Base-by-base conservation (phyloP, 2,113 vertebrate genomes). In the Sturnus vulgaris region DNA sequence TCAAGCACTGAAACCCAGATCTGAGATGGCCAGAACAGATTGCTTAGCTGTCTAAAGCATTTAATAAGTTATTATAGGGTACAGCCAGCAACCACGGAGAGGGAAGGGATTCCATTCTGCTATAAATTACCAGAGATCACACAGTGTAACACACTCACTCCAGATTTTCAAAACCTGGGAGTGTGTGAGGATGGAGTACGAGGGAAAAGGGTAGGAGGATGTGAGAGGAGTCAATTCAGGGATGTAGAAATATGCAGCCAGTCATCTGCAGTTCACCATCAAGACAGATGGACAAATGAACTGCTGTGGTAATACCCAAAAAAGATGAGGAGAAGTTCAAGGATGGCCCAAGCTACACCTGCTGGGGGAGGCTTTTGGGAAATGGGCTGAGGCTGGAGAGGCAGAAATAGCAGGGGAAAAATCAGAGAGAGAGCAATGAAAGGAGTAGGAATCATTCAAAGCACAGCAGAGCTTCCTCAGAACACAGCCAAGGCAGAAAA, bases 131-230 rank as follows among this genome's bases (percentile, higher is more conserved):
- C 52, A 37, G 21, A 55, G 31, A 86, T 90, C 28, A 49, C 46
- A 65, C 10, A 50, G 39, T 5, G 19, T 49, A 77, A 88, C n/a
- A 73, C 61, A 39, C 12, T 42, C 59, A 68, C 16, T 89, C 39
- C 50, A 73, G 31, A 55, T 80, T 80, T 85, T 86, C 55, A 66
- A 52, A 77, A 60, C 33, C 37, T 16, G 49, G 27, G 19, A 64
- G 24, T 0, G 4, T 33, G 27, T 63, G 21, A 13, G 24, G 9
- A 31, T 31, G 40, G 20, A 16, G 17, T 2, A 53, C 0, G 1
- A 37, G 30, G 39, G 11, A 21, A 20, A 31, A 31, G 14, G 10
- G 7, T 1, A 2, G 20, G 13, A 13, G 8, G 23, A 47, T 35
- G 28, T 30, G 33, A 84, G 60, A 44, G 10, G n/a, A 87, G 49